A percentile compares a stretch with the other conserved stretches of the same genome.
phyloP scores from a whole-genome alignment of 1,140 invertebrate species.

The Drosophila rhopaloa region DNA sequence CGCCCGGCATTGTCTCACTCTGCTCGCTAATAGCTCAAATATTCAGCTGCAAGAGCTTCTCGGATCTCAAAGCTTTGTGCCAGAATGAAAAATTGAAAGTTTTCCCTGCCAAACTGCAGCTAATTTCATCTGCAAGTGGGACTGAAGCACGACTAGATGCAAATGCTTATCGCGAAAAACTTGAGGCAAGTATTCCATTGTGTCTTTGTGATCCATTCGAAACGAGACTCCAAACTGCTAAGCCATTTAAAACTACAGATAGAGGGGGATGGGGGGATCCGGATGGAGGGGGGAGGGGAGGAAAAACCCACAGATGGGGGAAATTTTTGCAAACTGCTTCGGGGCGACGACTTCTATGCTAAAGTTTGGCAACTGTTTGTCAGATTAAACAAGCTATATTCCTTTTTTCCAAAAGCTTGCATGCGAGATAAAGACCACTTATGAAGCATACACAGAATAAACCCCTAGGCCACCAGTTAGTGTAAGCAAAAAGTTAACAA shows the following conservation, averaged over 20 bases:
- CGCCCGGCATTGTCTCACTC: constrained; percentile 46
- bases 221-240: constrained; percentile 48
- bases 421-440: constrained; percentile 59
- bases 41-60: constrained; percentile 36
- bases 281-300: too few relatives aligned
- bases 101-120: constrained; percentile 43
- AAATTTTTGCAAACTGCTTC: constrained; percentile 49
- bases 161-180: constrained; percentile 45
- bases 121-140: constrained; percentile 52
- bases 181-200: constrained; percentile 40
- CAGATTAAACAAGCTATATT: constrained; percentile 50
- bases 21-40: constrained; percentile 63
- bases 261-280: neutral
- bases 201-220: constrained; percentile 46
- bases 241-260: constrained; percentile 37
- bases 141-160: constrained; percentile 34
- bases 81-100: constrained; percentile 54
- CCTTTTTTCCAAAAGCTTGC: constrained; percentile 17
- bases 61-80: constrained; percentile 38
- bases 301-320: constrained; percentile 27
- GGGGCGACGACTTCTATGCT: constrained; percentile 34
- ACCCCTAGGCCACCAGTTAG: constrained; percentile 26
- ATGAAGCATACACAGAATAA: constrained; percentile 19
- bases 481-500: constrained; percentile 37
- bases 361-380: constrained; percentile 66